Evolutionary conservation across 64 coral and sea anemone species (phyloP).

Genomic region (Hydrozoanthus tunicans): DNA sequence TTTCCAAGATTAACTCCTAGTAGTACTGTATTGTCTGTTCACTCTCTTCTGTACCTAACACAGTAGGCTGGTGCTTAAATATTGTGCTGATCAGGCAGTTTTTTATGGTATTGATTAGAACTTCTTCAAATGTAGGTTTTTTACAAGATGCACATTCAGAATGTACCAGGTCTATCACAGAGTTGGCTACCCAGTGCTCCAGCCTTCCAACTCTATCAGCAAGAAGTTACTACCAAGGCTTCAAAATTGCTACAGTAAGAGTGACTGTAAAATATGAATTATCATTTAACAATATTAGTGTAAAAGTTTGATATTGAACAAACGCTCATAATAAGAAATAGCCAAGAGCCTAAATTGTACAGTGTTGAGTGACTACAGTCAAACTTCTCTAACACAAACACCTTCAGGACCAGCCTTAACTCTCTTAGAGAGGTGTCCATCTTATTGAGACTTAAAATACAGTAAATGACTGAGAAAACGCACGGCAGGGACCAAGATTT

Average conservation of each 20-base stretch:
- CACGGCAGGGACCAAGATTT: too few species aligned
- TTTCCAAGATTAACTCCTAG: too few species aligned
- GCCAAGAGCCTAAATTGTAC: too few species aligned
- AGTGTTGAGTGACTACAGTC: too few species aligned
- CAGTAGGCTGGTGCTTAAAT: neutral
- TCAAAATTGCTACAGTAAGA: constrained; percentile 75
- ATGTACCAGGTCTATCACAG: constrained; percentile 73
- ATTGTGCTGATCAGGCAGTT: too few species aligned
- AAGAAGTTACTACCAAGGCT: constrained; percentile 79
- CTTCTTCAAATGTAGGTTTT: constrained; percentile 54
- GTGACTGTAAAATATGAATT: neutral
- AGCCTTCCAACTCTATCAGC: constrained; percentile 64
- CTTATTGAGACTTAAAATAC: too few species aligned
- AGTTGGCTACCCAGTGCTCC: constrained; percentile 58
- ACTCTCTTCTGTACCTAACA: too few species aligned
- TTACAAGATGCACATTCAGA: constrained; percentile 67
- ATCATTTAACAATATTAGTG: neutral
- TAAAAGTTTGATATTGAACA: neutral
- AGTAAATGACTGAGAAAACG: too few species aligned
- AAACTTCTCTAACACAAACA: too few species aligned
- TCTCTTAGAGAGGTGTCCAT: too few species aligned
- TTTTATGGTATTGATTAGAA: neutral
- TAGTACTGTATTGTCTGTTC: too few species aligned
- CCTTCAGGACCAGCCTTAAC: too few species aligned
- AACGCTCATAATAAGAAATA: neutral